Percentiles rank a stretch among this genome's conserved stretches.
Evolutionary conservation across 2,888 invertebrate genomes (phyloP).

Genomic region (Spialia ferax): DNA sequence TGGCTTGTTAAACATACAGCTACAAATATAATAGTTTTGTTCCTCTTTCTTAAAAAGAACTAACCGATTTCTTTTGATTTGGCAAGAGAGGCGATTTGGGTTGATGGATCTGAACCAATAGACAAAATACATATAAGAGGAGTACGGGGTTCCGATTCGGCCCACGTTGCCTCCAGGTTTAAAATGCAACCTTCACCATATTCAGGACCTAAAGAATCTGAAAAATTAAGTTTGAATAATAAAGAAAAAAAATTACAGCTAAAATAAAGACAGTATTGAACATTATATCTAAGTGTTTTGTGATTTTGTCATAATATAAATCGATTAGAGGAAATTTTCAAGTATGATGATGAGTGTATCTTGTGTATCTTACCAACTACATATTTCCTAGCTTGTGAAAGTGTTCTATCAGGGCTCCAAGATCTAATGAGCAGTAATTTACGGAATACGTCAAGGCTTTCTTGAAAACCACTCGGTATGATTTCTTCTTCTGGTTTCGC

Average conservation of each 20-base stretch:
- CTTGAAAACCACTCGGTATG: slow-evolving; percentile 96
- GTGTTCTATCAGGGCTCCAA: slow-evolving; percentile 98
- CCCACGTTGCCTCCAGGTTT: slow-evolving; percentile 96
- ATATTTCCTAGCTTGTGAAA: slow-evolving; percentile 97
- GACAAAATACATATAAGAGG: slow-evolving; percentile 97
- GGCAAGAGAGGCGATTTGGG: slow-evolving; percentile 95
- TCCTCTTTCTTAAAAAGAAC: slow-evolving; percentile 48
- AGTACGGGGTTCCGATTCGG: slow-evolving; percentile 94
- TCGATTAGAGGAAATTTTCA: neutral
- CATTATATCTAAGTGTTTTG: too few relatives aligned
- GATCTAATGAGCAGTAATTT: slow-evolving; percentile 95
- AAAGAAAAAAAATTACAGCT: too few relatives aligned
- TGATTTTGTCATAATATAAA: too few relatives aligned
- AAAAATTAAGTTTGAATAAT: slow-evolving; percentile 42
- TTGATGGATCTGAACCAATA: slow-evolving; percentile 98
- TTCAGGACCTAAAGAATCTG: slow-evolving; percentile 94
- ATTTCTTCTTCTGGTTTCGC: slow-evolving; percentile 97
- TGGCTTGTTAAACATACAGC: neutral
- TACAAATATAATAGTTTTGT: neutral
- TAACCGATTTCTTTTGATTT: slow-evolving; percentile 95
- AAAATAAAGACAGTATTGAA: neutral
- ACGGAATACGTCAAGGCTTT: slow-evolving; percentile 94
- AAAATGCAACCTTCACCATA: slow-evolving; percentile 97
- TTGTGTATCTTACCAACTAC: slow-evolving; percentile 89
- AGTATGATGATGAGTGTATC: neutral